Conservation (phyloP, 2,797 vertebrate species). For the Crocodylus rhombifer region DNA sequence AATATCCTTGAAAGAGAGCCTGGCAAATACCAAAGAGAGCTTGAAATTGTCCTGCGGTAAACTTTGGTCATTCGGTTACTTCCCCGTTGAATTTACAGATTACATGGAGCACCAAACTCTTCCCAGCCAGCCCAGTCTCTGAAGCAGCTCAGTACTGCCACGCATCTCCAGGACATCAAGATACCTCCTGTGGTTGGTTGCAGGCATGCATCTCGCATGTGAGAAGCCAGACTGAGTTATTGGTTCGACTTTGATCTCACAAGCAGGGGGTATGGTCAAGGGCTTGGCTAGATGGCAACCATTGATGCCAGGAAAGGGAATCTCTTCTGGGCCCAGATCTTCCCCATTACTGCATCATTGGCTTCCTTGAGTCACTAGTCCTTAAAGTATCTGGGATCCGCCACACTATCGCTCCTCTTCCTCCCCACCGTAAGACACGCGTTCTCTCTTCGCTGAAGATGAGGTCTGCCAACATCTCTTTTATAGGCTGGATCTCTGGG, state of each 20-base stretch:
- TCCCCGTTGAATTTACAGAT: neutral
- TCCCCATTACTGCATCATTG: neutral
- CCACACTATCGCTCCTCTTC: neutral
- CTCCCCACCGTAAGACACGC: neutral
- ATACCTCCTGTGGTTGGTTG: accelerated
- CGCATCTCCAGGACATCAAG: neutral
- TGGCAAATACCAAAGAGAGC: neutral
- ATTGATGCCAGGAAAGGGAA: neutral
- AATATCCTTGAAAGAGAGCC: accelerated
- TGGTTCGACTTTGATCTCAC: neutral
- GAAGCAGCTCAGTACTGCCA: neutral
- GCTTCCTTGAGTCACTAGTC: neutral
- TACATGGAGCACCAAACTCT: neutral
- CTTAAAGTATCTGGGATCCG: neutral
- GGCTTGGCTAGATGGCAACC: neutral
- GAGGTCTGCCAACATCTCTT: accelerated
- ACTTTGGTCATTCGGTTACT: neutral
- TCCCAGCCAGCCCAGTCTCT: accelerated
- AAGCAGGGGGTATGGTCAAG: neutral
- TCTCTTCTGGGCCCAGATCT: accelerated
- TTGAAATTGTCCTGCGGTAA: neutral
- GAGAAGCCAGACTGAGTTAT: neutral
- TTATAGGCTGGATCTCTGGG: neutral
- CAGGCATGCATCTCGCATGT: neutral
- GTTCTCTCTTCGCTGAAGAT: neutral